phyloP scores from a whole-genome alignment of 1,140 invertebrate genomes.

The Lasioglossum baleicum region DNA sequence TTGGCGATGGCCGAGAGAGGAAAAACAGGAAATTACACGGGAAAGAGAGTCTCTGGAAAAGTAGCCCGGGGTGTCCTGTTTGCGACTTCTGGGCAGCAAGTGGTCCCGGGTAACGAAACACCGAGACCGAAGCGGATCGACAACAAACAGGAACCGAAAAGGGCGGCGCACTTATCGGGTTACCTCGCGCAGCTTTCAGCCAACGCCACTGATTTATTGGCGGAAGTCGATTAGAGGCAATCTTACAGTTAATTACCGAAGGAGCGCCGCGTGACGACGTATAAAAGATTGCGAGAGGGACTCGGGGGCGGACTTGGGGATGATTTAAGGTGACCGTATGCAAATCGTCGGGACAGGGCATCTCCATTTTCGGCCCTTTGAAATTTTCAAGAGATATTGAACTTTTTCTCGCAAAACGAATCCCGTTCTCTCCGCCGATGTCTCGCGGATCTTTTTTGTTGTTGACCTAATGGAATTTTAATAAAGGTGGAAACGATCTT shows the following conservation, averaged over 20 bases:
- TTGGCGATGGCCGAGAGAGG: slow-evolving; percentile 18
- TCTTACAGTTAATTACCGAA: slow-evolving; percentile 52
- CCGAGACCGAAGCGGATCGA: slow-evolving; percentile 45
- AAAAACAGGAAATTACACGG: slow-evolving; percentile 30
- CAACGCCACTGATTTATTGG: slow-evolving; percentile 51
- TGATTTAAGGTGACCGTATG: slow-evolving; percentile 32
- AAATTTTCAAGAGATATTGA: background rate
- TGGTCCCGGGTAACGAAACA: slow-evolving; percentile 51
- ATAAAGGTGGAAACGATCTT: too few species aligned
- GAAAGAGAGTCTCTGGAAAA: slow-evolving; percentile 22
- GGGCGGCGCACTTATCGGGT: slow-evolving; percentile 51
- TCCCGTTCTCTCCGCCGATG: background rate
- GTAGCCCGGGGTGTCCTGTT: slow-evolving; percentile 18
- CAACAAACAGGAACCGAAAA: slow-evolving; percentile 64
- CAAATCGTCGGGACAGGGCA: background rate
- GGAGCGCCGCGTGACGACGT: slow-evolving; percentile 19
- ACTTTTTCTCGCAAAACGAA: background rate
- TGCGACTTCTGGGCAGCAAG: slow-evolving; percentile 55
- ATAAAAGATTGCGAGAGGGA: background rate
- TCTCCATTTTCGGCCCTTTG: background rate
- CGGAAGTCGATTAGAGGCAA: slow-evolving; percentile 61
- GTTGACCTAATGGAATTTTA: too few species aligned
- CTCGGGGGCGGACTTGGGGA: background rate
- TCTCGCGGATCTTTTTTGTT: too few species aligned
- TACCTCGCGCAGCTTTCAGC: slow-evolving; percentile 29